Conservation (phyloP, 2,113 vertebrate species). For the Lagopus muta region DNA sequence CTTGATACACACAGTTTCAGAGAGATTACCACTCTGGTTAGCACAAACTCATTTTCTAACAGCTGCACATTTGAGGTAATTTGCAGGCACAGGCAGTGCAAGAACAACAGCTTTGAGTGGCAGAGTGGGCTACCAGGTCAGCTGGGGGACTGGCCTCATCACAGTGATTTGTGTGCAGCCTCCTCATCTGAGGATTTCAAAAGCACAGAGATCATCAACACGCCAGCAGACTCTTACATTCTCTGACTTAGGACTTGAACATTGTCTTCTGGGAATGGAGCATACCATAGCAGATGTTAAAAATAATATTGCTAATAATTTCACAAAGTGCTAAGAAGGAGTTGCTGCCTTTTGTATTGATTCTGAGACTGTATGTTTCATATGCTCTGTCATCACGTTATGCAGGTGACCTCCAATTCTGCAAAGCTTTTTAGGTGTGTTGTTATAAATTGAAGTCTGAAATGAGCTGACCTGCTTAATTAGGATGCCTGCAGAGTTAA, state of each 20-base stretch:
- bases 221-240: background rate
- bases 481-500: background rate
- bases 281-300: background rate
- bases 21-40: background rate
- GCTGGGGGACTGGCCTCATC: background rate
- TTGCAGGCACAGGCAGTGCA: background rate
- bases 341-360: background rate
- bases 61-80: background rate
- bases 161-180: background rate
- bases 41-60: background rate
- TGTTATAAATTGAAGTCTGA: conserved; percentile 9
- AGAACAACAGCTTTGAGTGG: background rate
- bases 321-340: background rate
- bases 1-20: rapidly evolving
- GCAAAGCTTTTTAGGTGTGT: background rate
- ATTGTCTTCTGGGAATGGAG: background rate
- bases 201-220: background rate
- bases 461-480: conserved; percentile 41
- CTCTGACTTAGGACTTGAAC: background rate
- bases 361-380: background rate
- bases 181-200: background rate
- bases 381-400: background rate
- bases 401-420: background rate
- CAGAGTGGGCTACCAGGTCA: rapidly evolving
- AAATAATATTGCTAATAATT: background rate